phyloP scores from a whole-genome alignment of 2,113 vertebrate species.

The Crotalus viridis region DNA sequence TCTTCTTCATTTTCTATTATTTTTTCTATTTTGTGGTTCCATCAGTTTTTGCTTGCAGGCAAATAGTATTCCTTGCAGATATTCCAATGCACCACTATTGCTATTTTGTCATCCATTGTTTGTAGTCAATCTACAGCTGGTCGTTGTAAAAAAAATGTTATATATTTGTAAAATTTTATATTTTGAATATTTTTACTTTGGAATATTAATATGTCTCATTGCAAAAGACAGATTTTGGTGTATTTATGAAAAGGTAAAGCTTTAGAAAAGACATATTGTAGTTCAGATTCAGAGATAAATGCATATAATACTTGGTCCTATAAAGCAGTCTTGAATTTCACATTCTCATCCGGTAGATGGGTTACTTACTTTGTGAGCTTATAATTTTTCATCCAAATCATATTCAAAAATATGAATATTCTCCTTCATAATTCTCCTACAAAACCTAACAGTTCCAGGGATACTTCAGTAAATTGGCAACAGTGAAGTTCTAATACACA shows the following conservation, averaged over 20 bases:
- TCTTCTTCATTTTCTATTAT: not conserved
- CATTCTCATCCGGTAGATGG: not conserved
- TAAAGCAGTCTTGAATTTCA: not conserved
- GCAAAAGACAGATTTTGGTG: not conserved
- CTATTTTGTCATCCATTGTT: not conserved
- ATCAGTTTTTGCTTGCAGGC: not conserved
- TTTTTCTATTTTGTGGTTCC: not conserved
- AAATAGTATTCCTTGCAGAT: not conserved
- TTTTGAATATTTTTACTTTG: not conserved
- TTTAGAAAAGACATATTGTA: not conserved
- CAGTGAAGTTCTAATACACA: not conserved
- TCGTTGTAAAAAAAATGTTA: not conserved
- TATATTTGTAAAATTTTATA: not conserved
- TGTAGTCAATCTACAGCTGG: not conserved
- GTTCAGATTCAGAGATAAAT: not conserved
- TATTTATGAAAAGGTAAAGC: not conserved
- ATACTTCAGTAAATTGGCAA: not conserved
- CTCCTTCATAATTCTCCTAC: not conserved
- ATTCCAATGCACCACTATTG: not conserved
- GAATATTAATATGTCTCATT: not conserved
- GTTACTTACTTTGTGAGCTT: not conserved
- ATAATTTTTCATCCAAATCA: not conserved
- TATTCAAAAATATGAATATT: not conserved
- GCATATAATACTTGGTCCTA: not conserved
- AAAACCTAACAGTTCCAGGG: not conserved